phyloP scores from a whole-genome alignment of 2,888 invertebrate species.

The Copidosoma aretas region DNA sequence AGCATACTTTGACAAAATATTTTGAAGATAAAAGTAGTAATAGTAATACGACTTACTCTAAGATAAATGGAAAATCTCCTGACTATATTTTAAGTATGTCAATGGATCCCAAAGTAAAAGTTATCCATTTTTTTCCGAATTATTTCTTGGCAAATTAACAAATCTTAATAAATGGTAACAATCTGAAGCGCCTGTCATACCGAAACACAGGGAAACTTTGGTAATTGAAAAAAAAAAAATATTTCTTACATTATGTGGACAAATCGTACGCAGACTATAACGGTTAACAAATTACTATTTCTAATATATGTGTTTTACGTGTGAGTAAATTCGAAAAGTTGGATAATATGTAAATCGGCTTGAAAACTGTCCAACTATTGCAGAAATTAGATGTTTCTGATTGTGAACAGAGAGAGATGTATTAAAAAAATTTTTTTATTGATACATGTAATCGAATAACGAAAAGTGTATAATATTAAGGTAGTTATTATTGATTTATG shows the following conservation, averaged over 20 bases:
- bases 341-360: no score
- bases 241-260: constrained; percentile 41
- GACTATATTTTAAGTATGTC: no score
- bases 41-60: no score
- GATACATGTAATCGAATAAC: constrained; percentile 24
- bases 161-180: constrained; percentile 42
- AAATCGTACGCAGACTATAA: constrained; percentile 23
- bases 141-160: constrained; percentile 41
- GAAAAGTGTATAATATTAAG: no score
- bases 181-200: constrained; percentile 35
- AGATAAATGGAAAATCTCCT: no score
- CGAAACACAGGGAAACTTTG: constrained; percentile 25
- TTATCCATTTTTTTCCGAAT: constrained; percentile 41
- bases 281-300: constrained; percentile 28
- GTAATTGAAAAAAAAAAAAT: no score
- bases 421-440: constrained; percentile 37
- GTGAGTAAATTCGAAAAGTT: constrained; percentile 25
- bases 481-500: no score
- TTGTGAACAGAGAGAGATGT: constrained; percentile 21
- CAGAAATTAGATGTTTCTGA: no score
- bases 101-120: constrained; percentile 41
- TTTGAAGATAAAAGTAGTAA: constrained; percentile 41
- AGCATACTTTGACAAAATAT: constrained; percentile 47
- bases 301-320: constrained; percentile 39
- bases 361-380: no score